Evolutionary conservation across 1,140 invertebrate species (phyloP).

Genomic region (Apolygus lucorum): DNA sequence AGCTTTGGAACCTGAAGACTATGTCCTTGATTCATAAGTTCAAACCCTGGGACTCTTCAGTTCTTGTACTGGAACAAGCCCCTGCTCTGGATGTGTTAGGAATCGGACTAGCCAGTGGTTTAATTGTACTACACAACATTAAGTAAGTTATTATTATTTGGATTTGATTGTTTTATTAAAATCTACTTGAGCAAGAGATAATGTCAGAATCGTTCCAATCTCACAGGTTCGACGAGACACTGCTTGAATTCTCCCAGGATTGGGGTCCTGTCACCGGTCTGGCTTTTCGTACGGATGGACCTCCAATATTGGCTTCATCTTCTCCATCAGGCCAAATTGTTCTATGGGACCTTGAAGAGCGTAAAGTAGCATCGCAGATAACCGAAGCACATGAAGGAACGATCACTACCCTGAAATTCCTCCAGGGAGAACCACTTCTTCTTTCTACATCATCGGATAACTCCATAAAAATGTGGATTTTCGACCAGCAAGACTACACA

Average conservation of each 20-base stretch:
- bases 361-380: slow-evolving; percentile 63
- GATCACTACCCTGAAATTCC: slow-evolving; percentile 70
- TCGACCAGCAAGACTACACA: slow-evolving; percentile 84
- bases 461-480: slow-evolving; percentile 93
- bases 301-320: slow-evolving; percentile 77
- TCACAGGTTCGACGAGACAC: slow-evolving; percentile 53
- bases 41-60: slow-evolving; percentile 58
- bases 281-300: slow-evolving; percentile 79
- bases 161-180: neutral
- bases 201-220: neutral
- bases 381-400: slow-evolving; percentile 61
- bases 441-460: slow-evolving; percentile 90
- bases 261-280: slow-evolving; percentile 82
- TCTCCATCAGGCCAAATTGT: slow-evolving; percentile 73
- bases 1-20: slow-evolving; percentile 84
- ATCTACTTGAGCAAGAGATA: neutral
- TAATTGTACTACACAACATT: slow-evolving; percentile 82
- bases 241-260: slow-evolving; percentile 83
- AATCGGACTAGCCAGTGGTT: slow-evolving; percentile 71
- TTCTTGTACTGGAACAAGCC: slow-evolving; percentile 68
- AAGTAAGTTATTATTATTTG: slow-evolving; percentile 42
- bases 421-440: slow-evolving; percentile 79
- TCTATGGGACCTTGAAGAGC: slow-evolving; percentile 88
- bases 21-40: slow-evolving; percentile 73
- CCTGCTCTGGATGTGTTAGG: slow-evolving; percentile 86